These are phyloP conservation scores for Argyrosomus regius DNA, from an alignment of 2,797 vertebrate genomes.

Conservation along the genomic window DNA sequence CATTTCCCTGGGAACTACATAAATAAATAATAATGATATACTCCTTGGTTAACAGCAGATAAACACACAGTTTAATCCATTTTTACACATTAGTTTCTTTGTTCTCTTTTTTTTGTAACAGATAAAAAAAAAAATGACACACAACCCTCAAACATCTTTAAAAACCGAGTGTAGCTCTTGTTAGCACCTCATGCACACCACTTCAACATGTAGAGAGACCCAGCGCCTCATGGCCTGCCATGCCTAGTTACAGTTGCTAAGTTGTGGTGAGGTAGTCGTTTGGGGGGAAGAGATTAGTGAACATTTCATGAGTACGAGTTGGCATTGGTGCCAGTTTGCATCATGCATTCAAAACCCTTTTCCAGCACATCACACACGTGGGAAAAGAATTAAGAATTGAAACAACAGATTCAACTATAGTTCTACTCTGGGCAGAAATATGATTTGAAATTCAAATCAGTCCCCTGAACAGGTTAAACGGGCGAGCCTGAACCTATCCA, in stretches of 20 bases:
- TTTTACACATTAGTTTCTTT: too few relatives aligned
- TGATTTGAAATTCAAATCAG: background rate
- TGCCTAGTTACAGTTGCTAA: background rate
- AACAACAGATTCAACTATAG: background rate
- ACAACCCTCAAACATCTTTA: background rate
- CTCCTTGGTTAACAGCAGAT: too few relatives aligned
- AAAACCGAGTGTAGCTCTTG: background rate
- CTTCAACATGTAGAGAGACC: background rate
- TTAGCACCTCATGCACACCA: background rate
- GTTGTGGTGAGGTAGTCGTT: background rate
- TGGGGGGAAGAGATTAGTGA: background rate
- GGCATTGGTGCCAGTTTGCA: background rate
- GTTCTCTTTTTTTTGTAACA: too few relatives aligned
- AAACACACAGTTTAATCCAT: too few relatives aligned
- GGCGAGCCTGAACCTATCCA: background rate
- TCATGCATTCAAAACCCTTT: background rate
- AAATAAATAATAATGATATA: background rate
- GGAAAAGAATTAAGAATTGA: background rate
- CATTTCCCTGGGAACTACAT: background rate
- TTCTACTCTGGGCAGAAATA: background rate
- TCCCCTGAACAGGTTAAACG: background rate
- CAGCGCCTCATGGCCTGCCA: background rate
- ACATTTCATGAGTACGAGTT: background rate
- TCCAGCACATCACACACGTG: background rate
- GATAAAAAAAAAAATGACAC: too few relatives aligned